Base-by-base conservation (phyloP, 2,113 vertebrate species). In the Saccopteryx bilineata region DNA sequence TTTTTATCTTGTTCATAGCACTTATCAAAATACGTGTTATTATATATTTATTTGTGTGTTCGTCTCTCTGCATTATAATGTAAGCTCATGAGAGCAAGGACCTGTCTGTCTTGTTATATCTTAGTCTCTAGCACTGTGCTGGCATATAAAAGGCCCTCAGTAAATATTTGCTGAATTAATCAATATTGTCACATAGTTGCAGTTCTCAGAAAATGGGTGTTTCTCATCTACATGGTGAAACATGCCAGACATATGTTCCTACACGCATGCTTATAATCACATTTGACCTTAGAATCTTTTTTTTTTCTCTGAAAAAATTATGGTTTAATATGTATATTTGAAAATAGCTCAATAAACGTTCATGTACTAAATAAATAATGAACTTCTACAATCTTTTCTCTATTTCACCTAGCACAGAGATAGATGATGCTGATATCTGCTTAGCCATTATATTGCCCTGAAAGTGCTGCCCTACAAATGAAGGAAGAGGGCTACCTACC, bases 161-260 rank as follows among this genome's bases (percentile, higher is more conserved):
- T 33, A 74, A 93, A 78, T 93, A 87, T 68, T 95, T 95, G 7
- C 24, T 87, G 19, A 92, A 33, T 93, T 69, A 75, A 87, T 54
- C 5, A 91, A 85, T 91, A 78, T 95, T 83, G 63, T 91, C 7
- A 78, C 96, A 95, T 88, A 85, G n/a, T 52, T 71, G 5, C 31
- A 91, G 26, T 33, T 85, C 65, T 65, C 63, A 17, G 7, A 89
- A 87, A 86, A 79, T 89, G 18, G 18, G 1, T 78, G 61, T 79
- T 93, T 91, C 68, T 95, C n/a, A 93, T 48, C 58, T 87, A 61
- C 48, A 48, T 83, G 26, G 31, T 58, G 10, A 93, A 82, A 82
- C 21, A 93, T 63, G 33, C 58, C 56, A 93, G 15, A 83, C n/a
- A 69, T 83, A 69, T 90, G 39, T 63, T 75, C 24, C 48, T 90